Evolutionary conservation across 1,140 invertebrate species (phyloP), one percentile per base, ranked within the genome.

Genomic region (Megathymus violae): DNA sequence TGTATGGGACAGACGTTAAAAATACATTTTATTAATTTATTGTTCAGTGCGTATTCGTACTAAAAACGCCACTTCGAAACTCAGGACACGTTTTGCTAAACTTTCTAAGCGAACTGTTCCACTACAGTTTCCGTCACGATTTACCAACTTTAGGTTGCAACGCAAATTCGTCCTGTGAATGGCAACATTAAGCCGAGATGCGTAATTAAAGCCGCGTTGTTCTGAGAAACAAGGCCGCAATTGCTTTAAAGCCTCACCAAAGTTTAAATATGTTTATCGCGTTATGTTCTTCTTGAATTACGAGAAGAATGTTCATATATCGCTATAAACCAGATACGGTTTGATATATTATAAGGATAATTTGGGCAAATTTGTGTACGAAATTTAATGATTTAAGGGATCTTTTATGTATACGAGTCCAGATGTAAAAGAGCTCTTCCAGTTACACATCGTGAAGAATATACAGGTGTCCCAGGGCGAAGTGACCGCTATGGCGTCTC

Each of bases 211-310:
- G 58, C 47, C 31, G 51, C 61, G 64, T 62, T 62, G 64, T 56
- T 64, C 50, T 60, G 40, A 60, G 63, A 48, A 69, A 68, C 63
- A 63, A 58, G 59, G 19, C 74, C 67, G 56, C 71, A 77, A 77
- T 77, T 77, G 74, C 64, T 74, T 70, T 69, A 41, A 56, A 68
- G 48, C 27, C 25, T 48, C n/a, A n/a, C 41, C 47, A 62, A 71
- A 77, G 66, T 77, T 74, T 77, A 71, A 77, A 74, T 71, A 67
- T 62, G 69, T 74, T 77, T 77, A 77, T 77, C 67, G 69, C 31
- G 19, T 58, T 59, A 64, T 40, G 38, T 36, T 50, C 46, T 43
- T 56, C 47, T 51, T 67, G 64, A 66, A 62, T 60, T 40, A 50
- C 48, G 43, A 34, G 25, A 36, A 34, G 19, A 19, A 51, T 34